These are phyloP conservation scores for Lagocephalus sceleratus DNA, from an alignment of 2,797 vertebrate species.

Conservation along the genomic window DNA sequence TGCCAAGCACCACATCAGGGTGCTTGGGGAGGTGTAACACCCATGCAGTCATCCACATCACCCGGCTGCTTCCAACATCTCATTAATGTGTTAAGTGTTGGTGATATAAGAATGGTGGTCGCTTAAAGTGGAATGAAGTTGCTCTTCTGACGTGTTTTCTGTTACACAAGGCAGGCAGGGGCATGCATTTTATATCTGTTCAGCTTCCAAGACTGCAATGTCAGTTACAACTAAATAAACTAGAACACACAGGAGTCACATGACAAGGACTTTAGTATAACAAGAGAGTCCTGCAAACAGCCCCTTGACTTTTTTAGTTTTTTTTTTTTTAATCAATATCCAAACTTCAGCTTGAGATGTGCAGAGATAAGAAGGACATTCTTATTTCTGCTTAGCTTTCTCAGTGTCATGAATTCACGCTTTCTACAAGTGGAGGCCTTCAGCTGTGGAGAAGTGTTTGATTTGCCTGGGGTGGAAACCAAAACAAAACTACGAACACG, in stretches of 20 bases:
- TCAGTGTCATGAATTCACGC: slow-evolving; percentile 27
- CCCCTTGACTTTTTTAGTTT: slow-evolving; percentile 28
- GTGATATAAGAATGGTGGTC: slow-evolving; percentile 55
- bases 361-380: slow-evolving; percentile 21
- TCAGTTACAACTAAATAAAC: slow-evolving; percentile 47
- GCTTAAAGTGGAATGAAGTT: slow-evolving; percentile 54
- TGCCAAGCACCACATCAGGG: slow-evolving; percentile 40
- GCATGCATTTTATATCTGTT: slow-evolving; percentile 53
- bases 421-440: slow-evolving; percentile 21
- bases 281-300: slow-evolving; percentile 47
- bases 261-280: slow-evolving; percentile 54
- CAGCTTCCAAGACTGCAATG: slow-evolving; percentile 39
- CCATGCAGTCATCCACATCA: slow-evolving; percentile 44
- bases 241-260: slow-evolving; percentile 46
- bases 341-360: slow-evolving; percentile 36
- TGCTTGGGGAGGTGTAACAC: slow-evolving; percentile 34
- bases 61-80: slow-evolving; percentile 42
- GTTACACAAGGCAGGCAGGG: slow-evolving; percentile 53
- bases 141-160: slow-evolving; percentile 42
- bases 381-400: slow-evolving; percentile 38
- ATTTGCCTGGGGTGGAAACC: slow-evolving; percentile 38
- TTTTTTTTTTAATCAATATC: slow-evolving; percentile 16
- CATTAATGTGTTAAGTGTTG: slow-evolving; percentile 55
- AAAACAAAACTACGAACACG: slow-evolving; percentile 36
- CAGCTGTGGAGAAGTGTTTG: slow-evolving; percentile 36